Conservation (phyloP, 2,797 vertebrate species). For the Coendou prehensilis region DNA sequence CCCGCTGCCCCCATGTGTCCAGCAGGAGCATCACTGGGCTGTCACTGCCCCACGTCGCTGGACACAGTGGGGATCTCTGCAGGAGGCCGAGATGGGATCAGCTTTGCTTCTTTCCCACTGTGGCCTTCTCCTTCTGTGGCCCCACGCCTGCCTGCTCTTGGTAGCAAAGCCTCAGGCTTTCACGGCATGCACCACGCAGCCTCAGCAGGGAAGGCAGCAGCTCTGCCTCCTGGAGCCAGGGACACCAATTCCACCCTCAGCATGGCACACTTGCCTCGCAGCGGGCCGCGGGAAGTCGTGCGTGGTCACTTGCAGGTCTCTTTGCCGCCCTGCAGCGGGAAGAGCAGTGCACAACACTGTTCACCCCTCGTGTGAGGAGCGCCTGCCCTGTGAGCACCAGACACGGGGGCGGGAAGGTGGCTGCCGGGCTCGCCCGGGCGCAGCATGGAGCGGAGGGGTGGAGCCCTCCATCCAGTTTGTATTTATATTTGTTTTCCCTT, state of each 20-base stretch:
- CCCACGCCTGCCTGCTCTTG: neutral
- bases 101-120: too few species aligned
- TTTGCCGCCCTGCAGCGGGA: neutral
- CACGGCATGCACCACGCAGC: fast-evolving
- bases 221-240: neutral
- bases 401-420: neutral
- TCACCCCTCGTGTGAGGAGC: neutral
- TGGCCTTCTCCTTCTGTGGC: neutral
- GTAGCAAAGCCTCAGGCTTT: neutral
- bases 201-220: fast-evolving
- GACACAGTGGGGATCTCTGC: too few species aligned
- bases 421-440: neutral
- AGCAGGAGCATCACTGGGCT: neutral
- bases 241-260: neutral
- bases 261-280: neutral
- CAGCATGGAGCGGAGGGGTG: neutral
- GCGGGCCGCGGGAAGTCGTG: too few species aligned
- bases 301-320: neutral
- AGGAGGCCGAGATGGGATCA: neutral
- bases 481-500: neutral
- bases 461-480: fast-evolving
- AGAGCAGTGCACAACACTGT: neutral
- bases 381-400: neutral
- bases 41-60: neutral
- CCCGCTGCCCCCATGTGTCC: neutral